A percentile compares a stretch with the other conserved stretches of the same genome.
Conservation (phyloP, 35 echinoderm and acorn worm genomes). For the Diadema setosum region DNA sequence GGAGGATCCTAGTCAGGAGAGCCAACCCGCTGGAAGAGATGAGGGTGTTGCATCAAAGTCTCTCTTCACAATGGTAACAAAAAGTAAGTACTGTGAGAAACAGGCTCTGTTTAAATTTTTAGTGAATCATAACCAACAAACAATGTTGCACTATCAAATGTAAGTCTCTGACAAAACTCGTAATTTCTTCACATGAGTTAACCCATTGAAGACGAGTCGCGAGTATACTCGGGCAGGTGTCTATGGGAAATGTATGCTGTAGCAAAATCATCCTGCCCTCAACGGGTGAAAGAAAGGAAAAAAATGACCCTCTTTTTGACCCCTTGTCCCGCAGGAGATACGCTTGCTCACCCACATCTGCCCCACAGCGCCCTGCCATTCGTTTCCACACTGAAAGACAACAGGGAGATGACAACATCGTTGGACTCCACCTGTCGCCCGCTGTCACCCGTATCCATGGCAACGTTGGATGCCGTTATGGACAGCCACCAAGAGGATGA, state of each 20-base stretch:
- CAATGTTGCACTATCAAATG: too few relatives aligned
- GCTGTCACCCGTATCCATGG: not conserved
- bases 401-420: not conserved
- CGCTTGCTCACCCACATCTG: constrained; percentile 24
- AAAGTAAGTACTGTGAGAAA: not conserved
- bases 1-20: not conserved
- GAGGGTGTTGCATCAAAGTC: not conserved
- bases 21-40: not conserved
- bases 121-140: too few relatives aligned
- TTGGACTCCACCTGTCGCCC: not conserved
- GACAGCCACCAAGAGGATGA: not conserved
- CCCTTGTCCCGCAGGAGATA: not conserved
- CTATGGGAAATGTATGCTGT: too few relatives aligned
- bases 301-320: too few relatives aligned
- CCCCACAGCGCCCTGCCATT: constrained; percentile 61
- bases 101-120: too few relatives aligned
- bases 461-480: constrained; percentile 10
- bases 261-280: too few relatives aligned
- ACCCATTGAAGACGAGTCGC: too few relatives aligned
- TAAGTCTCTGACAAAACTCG: too few relatives aligned
- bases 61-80: not conserved
- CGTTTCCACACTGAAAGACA: not conserved
- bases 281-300: too few relatives aligned
- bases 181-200: too few relatives aligned
- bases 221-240: too few relatives aligned